Conservation (phyloP, 2,113 vertebrate genomes). For the Onychorhynchus coronatus region DNA sequence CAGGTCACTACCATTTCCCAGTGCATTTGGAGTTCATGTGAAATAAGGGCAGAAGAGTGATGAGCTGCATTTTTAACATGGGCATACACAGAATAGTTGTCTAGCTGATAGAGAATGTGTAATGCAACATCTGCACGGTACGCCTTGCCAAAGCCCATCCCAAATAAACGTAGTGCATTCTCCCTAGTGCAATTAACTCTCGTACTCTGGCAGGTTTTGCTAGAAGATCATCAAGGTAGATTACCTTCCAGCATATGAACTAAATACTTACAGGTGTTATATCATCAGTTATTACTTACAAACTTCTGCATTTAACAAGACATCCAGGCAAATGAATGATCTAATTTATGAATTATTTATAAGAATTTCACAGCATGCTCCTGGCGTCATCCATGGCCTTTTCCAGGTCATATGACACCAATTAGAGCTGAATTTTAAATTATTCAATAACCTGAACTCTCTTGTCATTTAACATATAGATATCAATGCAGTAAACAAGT, state of each 20-base stretch:
- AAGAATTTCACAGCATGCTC: constrained; percentile 79
- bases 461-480: constrained; percentile 86
- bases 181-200: constrained; percentile 78
- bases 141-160: constrained; percentile 75
- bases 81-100: constrained; percentile 59
- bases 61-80: constrained; percentile 59
- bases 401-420: constrained; percentile 83
- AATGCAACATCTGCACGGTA: constrained; percentile 75
- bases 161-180: constrained; percentile 76
- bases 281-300: constrained; percentile 81
- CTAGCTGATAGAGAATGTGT: constrained; percentile 66
- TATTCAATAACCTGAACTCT: constrained; percentile 86
- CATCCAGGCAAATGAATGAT: constrained; percentile 79
- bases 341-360: constrained; percentile 83
- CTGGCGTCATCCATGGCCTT: constrained; percentile 81
- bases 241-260: constrained; percentile 79
- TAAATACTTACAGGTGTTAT: constrained; percentile 85
- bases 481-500: constrained; percentile 85
- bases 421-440: constrained; percentile 86
- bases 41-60: constrained; percentile 67
- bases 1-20: constrained; percentile 62
- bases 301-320: constrained; percentile 82
- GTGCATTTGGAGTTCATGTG: constrained; percentile 64
- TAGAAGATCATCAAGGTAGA: constrained; percentile 83
- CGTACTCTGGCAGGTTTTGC: constrained; percentile 74